A percentile compares a stretch with the other conserved stretches of the same genome.
phyloP scores from a whole-genome alignment of 2,797 vertebrate species.

The Sebastes nivosus region DNA sequence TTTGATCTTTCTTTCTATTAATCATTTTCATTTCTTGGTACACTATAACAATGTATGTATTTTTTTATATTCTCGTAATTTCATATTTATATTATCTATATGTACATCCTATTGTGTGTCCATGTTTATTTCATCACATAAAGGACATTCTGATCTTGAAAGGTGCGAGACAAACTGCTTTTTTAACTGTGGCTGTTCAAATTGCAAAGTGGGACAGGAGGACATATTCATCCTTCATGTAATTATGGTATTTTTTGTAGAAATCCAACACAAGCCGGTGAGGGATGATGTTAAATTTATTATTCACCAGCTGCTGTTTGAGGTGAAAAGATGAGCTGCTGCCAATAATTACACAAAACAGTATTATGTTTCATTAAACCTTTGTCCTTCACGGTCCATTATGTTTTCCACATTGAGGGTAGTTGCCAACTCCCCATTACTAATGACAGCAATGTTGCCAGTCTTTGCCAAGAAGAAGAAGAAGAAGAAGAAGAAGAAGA shows the following conservation, averaged over 20 bases:
- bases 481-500: constrained; percentile 10
- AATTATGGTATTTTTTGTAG: constrained; percentile 8
- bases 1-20: neutral
- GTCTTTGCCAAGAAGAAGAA: neutral
- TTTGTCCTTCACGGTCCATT: constrained; percentile 45
- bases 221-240: neutral
- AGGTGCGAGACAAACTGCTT: neutral
- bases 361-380: constrained; percentile 33
- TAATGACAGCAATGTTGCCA: constrained; percentile 11
- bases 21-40: neutral
- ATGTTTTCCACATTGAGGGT: constrained; percentile 12
- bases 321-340: constrained; percentile 37
- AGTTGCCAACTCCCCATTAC: constrained; percentile 19
- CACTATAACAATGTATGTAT: neutral
- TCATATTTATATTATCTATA: neutral
- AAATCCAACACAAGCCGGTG: constrained; percentile 20
- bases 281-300: constrained; percentile 24
- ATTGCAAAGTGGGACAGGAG: neutral
- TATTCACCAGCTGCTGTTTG: constrained; percentile 40
- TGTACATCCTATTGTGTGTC: neutral
- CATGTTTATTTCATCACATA: neutral
- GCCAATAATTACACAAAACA: constrained; percentile 41
- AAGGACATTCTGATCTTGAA: neutral
- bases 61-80: neutral
- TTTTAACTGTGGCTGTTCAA: neutral